Conservation (phyloP, 1,140 invertebrate genomes). For the Philaenus spumarius region DNA sequence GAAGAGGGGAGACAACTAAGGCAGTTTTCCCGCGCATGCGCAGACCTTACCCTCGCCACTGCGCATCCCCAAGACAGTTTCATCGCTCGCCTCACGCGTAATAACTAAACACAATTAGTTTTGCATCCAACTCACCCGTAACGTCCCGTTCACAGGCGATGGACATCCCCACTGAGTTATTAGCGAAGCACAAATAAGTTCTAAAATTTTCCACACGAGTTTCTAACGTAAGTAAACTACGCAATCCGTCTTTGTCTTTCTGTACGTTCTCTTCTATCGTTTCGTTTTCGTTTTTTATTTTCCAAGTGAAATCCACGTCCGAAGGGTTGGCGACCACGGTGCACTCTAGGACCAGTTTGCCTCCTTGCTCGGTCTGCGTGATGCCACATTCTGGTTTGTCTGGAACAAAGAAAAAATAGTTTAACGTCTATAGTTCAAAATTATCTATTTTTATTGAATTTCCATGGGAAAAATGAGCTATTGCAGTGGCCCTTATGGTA, state of each 20-base stretch:
- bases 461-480: too few relatives aligned
- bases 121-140: slow-evolving; percentile 51
- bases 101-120: too few relatives aligned
- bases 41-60: too few relatives aligned
- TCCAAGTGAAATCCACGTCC: slow-evolving; percentile 77
- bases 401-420: slow-evolving; percentile 36
- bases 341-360: slow-evolving; percentile 69
- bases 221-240: slow-evolving; percentile 60
- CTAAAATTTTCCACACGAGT: slow-evolving; percentile 57
- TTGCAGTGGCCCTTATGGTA: too few relatives aligned
- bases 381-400: slow-evolving; percentile 80
- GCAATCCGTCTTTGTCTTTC: slow-evolving; percentile 42
- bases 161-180: slow-evolving; percentile 70
- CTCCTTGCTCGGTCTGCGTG: slow-evolving; percentile 59
- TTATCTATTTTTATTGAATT: too few relatives aligned
- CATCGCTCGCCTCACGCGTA: too few relatives aligned
- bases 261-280: slow-evolving; percentile 52
- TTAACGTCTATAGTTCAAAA: too few relatives aligned
- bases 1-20: too few relatives aligned
- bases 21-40: too few relatives aligned
- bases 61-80: too few relatives aligned
- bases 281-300: slow-evolving; percentile 73
- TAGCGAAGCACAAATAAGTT: slow-evolving; percentile 76
- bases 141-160: slow-evolving; percentile 73
- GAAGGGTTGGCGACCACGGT: slow-evolving; percentile 72